Evolutionary conservation across 2,113 vertebrate species (phyloP).

Genomic region (Morone saxatilis): DNA sequence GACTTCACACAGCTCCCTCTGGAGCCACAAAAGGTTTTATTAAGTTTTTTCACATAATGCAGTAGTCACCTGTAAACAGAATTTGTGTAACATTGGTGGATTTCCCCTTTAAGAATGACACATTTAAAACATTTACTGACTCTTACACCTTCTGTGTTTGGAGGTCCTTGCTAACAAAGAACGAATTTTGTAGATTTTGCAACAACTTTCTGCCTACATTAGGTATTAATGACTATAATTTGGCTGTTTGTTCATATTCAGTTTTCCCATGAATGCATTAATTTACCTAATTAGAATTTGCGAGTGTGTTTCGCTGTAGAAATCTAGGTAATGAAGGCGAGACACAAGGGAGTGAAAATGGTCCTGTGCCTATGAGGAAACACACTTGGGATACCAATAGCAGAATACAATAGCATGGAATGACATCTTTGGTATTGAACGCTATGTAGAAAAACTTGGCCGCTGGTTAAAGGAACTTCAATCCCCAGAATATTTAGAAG

Average conservation of each 20-base stretch:
- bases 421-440: not conserved
- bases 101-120: not conserved
- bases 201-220: not conserved
- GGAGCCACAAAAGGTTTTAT: too few relatives aligned
- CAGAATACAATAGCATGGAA: not conserved
- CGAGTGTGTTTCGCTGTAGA: not conserved
- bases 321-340: not conserved
- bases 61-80: not conserved
- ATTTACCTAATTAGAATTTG: not conserved
- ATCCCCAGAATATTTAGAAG: too few relatives aligned
- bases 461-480: not conserved
- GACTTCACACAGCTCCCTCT: too few relatives aligned
- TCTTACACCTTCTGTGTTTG: not conserved
- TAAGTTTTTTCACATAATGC: not conserved
- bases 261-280: not conserved
- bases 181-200: not conserved
- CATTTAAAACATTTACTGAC: not conserved
- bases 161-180: not conserved
- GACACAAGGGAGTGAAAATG: too few relatives aligned
- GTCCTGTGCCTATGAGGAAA: not conserved
- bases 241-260: not conserved
- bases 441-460: not conserved
- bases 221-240: constrained; percentile 3
- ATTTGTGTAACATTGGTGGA: not conserved
- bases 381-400: not conserved